These are phyloP conservation scores for Drosophila testacea DNA, from an alignment of 2,888 invertebrate species.

Conservation along the genomic window DNA sequence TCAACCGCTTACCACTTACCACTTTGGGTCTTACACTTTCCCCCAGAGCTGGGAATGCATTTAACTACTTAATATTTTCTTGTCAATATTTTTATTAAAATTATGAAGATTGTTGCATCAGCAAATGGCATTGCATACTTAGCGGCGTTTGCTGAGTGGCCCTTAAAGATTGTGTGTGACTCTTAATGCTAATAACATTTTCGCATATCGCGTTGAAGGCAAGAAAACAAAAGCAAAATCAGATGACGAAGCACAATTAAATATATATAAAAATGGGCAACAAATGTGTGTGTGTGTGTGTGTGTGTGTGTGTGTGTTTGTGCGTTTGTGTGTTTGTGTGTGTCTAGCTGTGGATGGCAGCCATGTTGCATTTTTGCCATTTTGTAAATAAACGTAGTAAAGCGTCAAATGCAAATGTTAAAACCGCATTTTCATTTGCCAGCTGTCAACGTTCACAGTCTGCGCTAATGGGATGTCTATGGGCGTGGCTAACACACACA, in stretches of 20 bases:
- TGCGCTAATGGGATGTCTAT: conserved; percentile 45
- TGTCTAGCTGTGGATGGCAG: conserved; percentile 72
- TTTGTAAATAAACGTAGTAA: conserved; percentile 62
- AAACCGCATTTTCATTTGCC: conserved; percentile 77
- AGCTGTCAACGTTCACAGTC: conserved; percentile 60
- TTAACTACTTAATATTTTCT: conserved; percentile 9
- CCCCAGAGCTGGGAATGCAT: conserved; percentile 1
- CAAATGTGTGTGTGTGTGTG: conserved; percentile 8
- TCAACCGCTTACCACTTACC: conserved; percentile 6
- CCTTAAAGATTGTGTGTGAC: conserved; percentile 18
- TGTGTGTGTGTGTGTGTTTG: conserved; percentile 29
- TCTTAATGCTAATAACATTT: conserved; percentile 67
- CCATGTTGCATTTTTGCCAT: conserved; percentile 71
- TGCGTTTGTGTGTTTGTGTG: conserved; percentile 4
- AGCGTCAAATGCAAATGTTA: conserved; percentile 75
- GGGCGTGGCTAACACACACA: conserved; percentile 21
- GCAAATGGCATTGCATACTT: conserved; percentile 59
- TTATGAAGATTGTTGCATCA: conserved; percentile 43
- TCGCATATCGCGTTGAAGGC: conserved; percentile 55
- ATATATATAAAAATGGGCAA: conserved; percentile 30
- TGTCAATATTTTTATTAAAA: conserved; percentile 22
- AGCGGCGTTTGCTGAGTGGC: conserved; percentile 43
- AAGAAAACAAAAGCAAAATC: conserved; percentile 15
- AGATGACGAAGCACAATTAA: conserved; percentile 25
- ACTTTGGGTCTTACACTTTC: neutral